These are phyloP conservation scores for Ametastegia equiseti DNA, from an alignment of 2,888 invertebrate species.

Conservation along the genomic window DNA sequence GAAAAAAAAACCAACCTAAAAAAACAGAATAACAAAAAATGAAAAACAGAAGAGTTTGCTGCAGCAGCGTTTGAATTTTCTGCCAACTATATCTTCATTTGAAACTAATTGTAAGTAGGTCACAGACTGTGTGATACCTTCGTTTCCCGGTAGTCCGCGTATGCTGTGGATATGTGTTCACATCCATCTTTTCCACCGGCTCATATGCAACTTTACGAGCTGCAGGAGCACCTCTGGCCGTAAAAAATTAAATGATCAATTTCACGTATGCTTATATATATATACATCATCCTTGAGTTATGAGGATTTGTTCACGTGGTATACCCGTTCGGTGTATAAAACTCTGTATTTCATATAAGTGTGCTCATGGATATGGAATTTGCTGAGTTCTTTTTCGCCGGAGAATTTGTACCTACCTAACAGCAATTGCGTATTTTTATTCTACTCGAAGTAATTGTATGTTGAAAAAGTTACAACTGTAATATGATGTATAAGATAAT, in stretches of 20 bases:
- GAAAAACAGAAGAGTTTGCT: not conserved
- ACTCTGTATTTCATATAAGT: not conserved
- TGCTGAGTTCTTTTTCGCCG: not conserved
- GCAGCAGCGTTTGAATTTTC: slow-evolving; percentile 29
- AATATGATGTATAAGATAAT: too few species aligned
- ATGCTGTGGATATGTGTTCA: not conserved
- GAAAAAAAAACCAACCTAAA: not conserved
- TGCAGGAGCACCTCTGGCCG: not conserved
- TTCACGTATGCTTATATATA: not conserved
- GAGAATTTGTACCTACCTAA: not conserved
- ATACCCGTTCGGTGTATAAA: not conserved
- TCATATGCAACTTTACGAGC: not conserved
- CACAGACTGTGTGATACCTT: slow-evolving; percentile 22
- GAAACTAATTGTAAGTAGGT: slow-evolving; percentile 46
- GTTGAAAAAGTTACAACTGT: not conserved
- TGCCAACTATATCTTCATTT: slow-evolving; percentile 38
- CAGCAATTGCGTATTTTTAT: not conserved
- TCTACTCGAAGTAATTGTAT: not conserved
- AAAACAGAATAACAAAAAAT: not conserved
- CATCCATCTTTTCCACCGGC: slow-evolving; percentile 26
- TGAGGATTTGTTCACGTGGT: not conserved
- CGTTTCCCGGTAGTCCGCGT: slow-evolving; percentile 7
- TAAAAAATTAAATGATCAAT: slow-evolving; percentile 27
- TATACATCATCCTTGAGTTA: not conserved
- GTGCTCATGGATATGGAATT: not conserved